Conservation (phyloP, 2,113 vertebrate species). For the Pomatostomus ruficeps region DNA sequence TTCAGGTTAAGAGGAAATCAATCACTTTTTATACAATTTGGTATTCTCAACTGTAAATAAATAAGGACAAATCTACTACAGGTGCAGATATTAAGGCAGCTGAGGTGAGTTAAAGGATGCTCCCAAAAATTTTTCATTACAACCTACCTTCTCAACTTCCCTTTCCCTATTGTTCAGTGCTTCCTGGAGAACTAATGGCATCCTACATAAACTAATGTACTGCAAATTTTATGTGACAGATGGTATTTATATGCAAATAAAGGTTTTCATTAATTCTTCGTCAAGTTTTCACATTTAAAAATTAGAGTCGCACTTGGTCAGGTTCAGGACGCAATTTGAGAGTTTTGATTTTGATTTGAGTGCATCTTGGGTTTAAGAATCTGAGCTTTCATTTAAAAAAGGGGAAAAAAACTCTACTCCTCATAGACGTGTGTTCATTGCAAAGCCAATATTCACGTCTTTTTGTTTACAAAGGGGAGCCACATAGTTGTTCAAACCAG, state of each 20-base stretch:
- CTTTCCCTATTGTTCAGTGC: neutral
- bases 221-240: neutral
- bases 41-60: neutral
- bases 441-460: neutral
- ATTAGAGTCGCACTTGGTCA: neutral
- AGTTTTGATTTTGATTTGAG: neutral
- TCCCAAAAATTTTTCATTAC: neutral
- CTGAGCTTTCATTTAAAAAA: neutral
- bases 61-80: neutral
- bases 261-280: neutral
- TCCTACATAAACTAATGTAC: neutral
- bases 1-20: neutral
- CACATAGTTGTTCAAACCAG: neutral
- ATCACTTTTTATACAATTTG: neutral
- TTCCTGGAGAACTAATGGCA: neutral
- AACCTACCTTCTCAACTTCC: neutral
- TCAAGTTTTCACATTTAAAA: neutral
- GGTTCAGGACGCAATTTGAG: neutral
- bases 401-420: neutral
- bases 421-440: accelerated
- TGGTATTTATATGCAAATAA: neutral
- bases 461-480: neutral
- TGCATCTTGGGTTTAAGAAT: neutral
- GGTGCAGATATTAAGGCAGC: neutral
- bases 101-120: neutral